A percentile compares a stretch with the other conserved stretches of the same genome.
Conservation (phyloP, 1,140 invertebrate species). For the Drosophila bocqueti region DNA sequence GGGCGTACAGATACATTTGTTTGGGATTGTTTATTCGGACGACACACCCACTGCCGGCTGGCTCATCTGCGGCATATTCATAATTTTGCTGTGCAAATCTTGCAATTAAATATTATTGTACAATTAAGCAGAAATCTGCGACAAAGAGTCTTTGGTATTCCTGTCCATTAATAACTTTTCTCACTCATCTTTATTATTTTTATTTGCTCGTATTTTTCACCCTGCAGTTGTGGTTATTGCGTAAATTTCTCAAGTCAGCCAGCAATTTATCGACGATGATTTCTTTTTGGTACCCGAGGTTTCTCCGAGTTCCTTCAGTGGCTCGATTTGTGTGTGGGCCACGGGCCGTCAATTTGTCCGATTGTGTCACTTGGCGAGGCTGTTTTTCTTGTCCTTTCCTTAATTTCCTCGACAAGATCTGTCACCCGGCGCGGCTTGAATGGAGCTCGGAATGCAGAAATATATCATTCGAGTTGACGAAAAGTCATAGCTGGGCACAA, state of each 20-base stretch:
- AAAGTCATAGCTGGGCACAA: conserved; percentile 7
- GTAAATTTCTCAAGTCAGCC: conserved; percentile 56
- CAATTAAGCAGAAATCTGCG: conserved; percentile 69
- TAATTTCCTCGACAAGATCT: conserved; percentile 70
- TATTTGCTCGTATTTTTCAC: not conserved
- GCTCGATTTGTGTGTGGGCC: conserved; percentile 34
- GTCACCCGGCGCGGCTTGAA: conserved; percentile 39
- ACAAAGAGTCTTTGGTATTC: conserved; percentile 54
- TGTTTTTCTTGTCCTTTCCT: conserved; percentile 31
- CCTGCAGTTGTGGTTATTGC: conserved; percentile 18
- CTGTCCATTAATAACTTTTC: conserved; percentile 52
- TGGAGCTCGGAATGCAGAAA: conserved; percentile 30
- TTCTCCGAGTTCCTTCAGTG: not conserved
- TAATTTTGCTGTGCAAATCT: conserved; percentile 58
- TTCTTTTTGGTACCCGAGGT: conserved; percentile 23
- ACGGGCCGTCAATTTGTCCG: conserved; percentile 60
- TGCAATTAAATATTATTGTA: conserved; percentile 81
- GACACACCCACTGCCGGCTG: conserved; percentile 60
- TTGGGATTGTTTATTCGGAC: conserved; percentile 54
- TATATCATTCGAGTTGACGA: conserved; percentile 37
- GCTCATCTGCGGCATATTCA: conserved; percentile 65
- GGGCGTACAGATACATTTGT: conserved; percentile 7
- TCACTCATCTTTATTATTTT: conserved; percentile 15
- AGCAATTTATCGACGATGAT: conserved; percentile 68
- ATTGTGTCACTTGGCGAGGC: conserved; percentile 48